These are phyloP conservation scores for Onthophagus sagittarius DNA, from an alignment of 2,888 invertebrate genomes.

Conservation along the genomic window DNA sequence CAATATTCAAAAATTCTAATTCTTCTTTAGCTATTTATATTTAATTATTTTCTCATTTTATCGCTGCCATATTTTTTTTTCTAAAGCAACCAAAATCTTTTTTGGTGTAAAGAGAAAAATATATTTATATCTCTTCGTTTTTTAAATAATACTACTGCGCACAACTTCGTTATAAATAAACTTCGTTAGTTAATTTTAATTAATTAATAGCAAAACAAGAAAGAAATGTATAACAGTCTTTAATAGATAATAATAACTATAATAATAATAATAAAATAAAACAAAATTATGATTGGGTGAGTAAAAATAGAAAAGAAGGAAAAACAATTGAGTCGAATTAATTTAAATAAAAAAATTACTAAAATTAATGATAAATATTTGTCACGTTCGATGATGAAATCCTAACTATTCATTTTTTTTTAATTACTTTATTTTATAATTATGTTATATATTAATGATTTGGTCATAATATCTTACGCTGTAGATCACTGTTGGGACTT, in stretches of 20 bases:
- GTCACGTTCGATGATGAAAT: not conserved
- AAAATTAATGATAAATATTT: no score
- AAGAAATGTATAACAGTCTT: not conserved
- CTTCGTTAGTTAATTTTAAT: not conserved
- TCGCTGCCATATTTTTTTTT: not conserved
- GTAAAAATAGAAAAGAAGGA: not conserved
- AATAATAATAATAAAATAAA: not conserved
- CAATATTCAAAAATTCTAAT: not conserved
- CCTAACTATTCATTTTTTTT: not conserved
- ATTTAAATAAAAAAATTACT: not conserved
- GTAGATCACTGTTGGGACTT: constrained; percentile 52
- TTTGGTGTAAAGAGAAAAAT: not conserved
- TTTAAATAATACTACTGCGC: not conserved
- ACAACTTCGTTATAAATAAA: not conserved
- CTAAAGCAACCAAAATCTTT: not conserved
- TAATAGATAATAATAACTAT: not conserved
- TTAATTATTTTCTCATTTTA: not conserved
- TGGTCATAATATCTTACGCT: constrained; percentile 13
- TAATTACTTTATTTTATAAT: not conserved
- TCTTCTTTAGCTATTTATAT: not conserved
- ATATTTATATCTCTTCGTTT: not conserved
- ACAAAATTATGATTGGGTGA: not conserved
- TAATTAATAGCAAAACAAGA: not conserved
- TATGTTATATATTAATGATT: constrained; percentile 3
- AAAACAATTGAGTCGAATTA: no score